These are phyloP conservation scores for Phainopepla nitens DNA, from an alignment of 2,113 vertebrate species.

Conservation along the genomic window DNA sequence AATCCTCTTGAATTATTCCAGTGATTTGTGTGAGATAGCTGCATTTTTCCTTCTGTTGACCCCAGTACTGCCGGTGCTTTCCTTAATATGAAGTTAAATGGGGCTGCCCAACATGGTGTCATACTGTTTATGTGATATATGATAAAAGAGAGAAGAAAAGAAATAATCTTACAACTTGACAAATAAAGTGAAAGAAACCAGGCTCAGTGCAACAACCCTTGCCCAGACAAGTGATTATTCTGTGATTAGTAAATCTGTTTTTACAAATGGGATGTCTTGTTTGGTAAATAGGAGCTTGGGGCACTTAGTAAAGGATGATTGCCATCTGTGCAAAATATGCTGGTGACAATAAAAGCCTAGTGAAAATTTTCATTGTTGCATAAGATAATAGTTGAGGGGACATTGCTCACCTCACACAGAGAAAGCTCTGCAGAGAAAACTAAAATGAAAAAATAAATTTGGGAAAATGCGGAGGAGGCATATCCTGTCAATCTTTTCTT, in stretches of 20 bases:
- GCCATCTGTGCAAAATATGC: not conserved
- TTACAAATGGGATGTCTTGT: not conserved
- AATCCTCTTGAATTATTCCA: not conserved
- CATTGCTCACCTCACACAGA: not conserved
- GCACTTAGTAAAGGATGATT: not conserved
- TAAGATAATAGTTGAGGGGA: not conserved
- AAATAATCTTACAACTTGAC: not conserved
- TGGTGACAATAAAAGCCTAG: not conserved
- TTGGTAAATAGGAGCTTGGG: not conserved
- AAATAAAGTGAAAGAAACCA: not conserved
- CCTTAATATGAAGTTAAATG: not conserved
- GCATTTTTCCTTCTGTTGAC: not conserved
- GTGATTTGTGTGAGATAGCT: not conserved
- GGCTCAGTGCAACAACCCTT: not conserved
- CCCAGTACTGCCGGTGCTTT: not conserved
- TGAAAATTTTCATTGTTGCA: not conserved
- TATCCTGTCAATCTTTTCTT: not conserved
- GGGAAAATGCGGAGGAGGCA: rapidly evolving
- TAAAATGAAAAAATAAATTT: not conserved
- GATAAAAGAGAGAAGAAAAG: not conserved
- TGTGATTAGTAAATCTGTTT: not conserved
- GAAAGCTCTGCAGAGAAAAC: not conserved
- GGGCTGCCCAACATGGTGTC: not conserved
- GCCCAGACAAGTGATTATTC: not conserved
- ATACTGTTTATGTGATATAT: not conserved